Base-by-base conservation (phyloP, 2,797 vertebrate genomes). In the Vipera latastei region DNA sequence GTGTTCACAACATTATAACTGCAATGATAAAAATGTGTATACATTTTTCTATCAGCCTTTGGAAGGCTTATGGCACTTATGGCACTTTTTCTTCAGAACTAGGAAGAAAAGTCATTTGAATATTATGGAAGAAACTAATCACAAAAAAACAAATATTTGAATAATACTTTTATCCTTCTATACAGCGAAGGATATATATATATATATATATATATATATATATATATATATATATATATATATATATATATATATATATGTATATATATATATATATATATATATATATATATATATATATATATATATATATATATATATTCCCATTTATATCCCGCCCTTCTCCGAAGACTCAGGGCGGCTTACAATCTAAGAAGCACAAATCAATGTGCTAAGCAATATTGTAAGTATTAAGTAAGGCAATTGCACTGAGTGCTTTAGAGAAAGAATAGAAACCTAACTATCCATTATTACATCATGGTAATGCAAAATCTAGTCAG, bases 1-100 rank as follows among this genome's bases (percentile, higher is more conserved):
- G 2, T 89, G 20, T 92, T 89, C 86, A 25, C 9, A 26, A 78
- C 59, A 92, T n/a, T 69, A 85, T 48, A 63, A 26, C 83, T 91
- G 89, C 55, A 26, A 32, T 92, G 85, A 60, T 73, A 89, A 56
- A 94, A 86, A 25, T 91, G 69, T 91, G 65, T 89, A 92, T 91
- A 73, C 73, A 69, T 69, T 89, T 38, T 56, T 57, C 51, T 16
- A 60, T 18, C 73, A 55, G 25, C 44, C 44, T 20, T 86, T 48
- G 57, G 88, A 57, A 83, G 55, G 55, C 56, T 25, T 90, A 32
- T 32, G 32, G 32, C 32, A 32, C 51, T 53, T 53, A 53, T 3
- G 65, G 16, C 53, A 86, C 13, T 65, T 22, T 59, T 53, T 38
- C 53, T 69, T 65, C 73, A 65, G 38, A 59, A 20, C 59, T 89